phyloP scores from a whole-genome alignment of 64 coral and sea anemone species.

The Actinia tenebrosa region DNA sequence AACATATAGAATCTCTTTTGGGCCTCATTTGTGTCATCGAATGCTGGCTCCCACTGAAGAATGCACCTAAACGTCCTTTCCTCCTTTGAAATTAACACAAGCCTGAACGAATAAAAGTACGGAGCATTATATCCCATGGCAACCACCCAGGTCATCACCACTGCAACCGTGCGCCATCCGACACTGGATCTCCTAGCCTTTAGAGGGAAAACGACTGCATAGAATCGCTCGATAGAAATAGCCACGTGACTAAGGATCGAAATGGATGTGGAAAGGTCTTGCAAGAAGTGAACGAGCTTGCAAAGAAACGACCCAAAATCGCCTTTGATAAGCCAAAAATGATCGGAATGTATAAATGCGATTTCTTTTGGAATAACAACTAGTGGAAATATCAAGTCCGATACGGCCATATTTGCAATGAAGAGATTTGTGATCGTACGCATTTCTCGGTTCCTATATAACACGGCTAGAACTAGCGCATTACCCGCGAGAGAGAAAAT shows the following conservation, averaged over 20 bases:
- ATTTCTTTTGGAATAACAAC: constrained; percentile 44
- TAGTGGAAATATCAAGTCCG: constrained; percentile 57
- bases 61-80: neutral
- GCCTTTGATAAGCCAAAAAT: constrained; percentile 48
- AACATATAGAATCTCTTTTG: neutral
- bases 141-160: constrained; percentile 23
- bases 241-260: constrained; percentile 55
- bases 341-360: neutral
- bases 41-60: neutral
- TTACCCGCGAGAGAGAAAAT: constrained; percentile 52
- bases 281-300: constrained; percentile 38
- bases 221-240: constrained; percentile 62
- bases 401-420: constrained; percentile 74
- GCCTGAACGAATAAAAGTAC: constrained; percentile 21
- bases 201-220: constrained; percentile 66
- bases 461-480: constrained; percentile 33
- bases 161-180: neutral
- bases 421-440: constrained; percentile 53
- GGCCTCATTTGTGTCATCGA: neutral
- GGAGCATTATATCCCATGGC: neutral
- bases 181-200: constrained; percentile 1
- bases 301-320: constrained; percentile 24
- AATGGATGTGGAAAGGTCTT: constrained; percentile 61
- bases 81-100: neutral
- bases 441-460: constrained; percentile 42